Percentiles rank a stretch among this genome's conserved stretches.
phyloP scores from a whole-genome alignment of 2,888 invertebrate genomes.

The Philopedon plagiatum region DNA sequence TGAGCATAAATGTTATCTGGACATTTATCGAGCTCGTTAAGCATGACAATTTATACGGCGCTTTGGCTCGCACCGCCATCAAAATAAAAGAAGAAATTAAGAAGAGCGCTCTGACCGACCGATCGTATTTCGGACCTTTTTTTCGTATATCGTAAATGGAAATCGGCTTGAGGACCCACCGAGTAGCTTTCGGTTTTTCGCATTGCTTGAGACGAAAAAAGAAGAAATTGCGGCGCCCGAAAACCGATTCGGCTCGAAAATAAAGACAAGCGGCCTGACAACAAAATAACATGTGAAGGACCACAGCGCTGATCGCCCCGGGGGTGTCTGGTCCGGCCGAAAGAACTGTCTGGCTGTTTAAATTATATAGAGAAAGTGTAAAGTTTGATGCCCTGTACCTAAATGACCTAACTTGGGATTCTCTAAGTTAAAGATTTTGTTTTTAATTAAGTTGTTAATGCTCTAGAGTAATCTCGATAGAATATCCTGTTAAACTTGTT shows the following conservation, averaged over 20 bases:
- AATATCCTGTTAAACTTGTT: too few relatives aligned
- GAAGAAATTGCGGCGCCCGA: slow-evolving; percentile 35
- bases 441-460: background rate
- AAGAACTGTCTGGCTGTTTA: slow-evolving; percentile 35
- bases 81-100: slow-evolving; percentile 18
- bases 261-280: slow-evolving; percentile 38
- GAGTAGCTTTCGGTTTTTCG: slow-evolving; percentile 37
- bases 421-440: background rate
- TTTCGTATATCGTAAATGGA: slow-evolving; percentile 38
- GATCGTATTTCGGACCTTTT: slow-evolving; percentile 25
- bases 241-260: slow-evolving; percentile 38
- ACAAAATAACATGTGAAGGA: slow-evolving; percentile 40
- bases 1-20: slow-evolving; percentile 3
- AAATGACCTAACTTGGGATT: background rate
- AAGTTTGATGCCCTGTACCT: slow-evolving; percentile 5
- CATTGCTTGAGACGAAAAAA: slow-evolving; percentile 22
- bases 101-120: slow-evolving; percentile 3
- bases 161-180: slow-evolving; percentile 36
- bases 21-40: slow-evolving; percentile 21
- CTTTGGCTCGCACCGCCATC: background rate
- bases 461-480: too few relatives aligned
- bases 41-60: slow-evolving; percentile 15
- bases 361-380: slow-evolving; percentile 19
- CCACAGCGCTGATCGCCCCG: slow-evolving; percentile 34
- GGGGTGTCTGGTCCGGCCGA: slow-evolving; percentile 32